Evolutionary conservation across 2,797 vertebrate genomes (phyloP).

Genomic region (Cygnus olor): DNA sequence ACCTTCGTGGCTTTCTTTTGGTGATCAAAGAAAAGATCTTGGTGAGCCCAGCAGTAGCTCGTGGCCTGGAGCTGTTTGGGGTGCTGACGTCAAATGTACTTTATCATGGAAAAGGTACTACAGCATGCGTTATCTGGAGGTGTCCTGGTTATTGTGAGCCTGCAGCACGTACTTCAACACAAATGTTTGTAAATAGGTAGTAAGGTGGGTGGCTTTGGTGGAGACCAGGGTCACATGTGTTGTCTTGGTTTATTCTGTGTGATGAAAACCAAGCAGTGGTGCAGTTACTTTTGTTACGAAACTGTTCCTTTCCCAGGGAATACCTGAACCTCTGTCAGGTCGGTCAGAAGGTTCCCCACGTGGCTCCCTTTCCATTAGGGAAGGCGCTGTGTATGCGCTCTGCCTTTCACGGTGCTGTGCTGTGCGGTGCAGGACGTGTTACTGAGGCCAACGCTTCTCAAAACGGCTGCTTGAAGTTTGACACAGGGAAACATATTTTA

Average conservation of each 20-base stretch:
- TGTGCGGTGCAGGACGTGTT: rapidly evolving
- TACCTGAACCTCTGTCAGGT: not conserved
- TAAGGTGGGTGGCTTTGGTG: not conserved
- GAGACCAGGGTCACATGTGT: not conserved
- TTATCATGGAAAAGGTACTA: not conserved
- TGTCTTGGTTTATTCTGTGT: not conserved
- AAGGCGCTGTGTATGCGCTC: not conserved
- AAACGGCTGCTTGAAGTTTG: not conserved
- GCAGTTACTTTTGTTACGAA: not conserved
- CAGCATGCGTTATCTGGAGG: not conserved
- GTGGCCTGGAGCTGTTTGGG: not conserved
- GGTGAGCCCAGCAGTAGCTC: not conserved
- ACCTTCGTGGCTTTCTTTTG: not conserved
- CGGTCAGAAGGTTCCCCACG: not conserved
- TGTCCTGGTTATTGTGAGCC: not conserved
- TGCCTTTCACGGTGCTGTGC: not conserved
- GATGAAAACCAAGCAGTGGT: not conserved
- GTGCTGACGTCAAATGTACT: rapidly evolving
- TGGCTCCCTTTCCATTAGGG: not conserved
- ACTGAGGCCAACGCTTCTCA: not conserved
- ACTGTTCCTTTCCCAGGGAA: rapidly evolving
- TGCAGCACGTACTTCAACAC: not conserved
- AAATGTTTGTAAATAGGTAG: no score
- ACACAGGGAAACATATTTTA: not conserved
- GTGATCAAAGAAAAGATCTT: not conserved